phyloP scores from a whole-genome alignment of 1,140 invertebrate species.

The Araneus ventricosus region DNA sequence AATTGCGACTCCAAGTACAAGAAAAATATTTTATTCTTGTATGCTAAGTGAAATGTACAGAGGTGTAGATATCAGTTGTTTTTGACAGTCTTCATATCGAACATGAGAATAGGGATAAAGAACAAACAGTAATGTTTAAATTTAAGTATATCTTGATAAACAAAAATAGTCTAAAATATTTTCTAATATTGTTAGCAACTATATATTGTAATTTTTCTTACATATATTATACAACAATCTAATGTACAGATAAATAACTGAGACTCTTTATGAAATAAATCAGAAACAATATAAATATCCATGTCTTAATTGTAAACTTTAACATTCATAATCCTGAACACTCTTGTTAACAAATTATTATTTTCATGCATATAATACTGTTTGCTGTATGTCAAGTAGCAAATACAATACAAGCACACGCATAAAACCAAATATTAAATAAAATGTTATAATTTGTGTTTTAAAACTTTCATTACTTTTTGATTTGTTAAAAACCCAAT shows the following conservation, averaged over 20 bases:
- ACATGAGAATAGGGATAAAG: background rate
- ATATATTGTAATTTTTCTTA: background rate
- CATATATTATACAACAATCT: background rate
- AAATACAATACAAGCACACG: too few relatives aligned
- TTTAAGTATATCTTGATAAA: background rate
- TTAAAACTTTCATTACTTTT: too few relatives aligned
- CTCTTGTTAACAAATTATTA: background rate
- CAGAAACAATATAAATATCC: background rate
- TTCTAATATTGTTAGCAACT: background rate
- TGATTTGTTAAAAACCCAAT: background rate
- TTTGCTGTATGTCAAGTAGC: too few relatives aligned
- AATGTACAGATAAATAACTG: background rate
- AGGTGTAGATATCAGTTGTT: background rate
- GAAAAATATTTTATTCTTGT: conserved; percentile 27
- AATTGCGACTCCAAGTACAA: background rate
- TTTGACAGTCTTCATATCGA: background rate
- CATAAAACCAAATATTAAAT: too few relatives aligned
- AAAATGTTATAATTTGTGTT: too few relatives aligned
- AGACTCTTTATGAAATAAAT: background rate
- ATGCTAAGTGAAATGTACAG: conserved; percentile 9
- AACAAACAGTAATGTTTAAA: background rate
- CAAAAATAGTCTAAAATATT: conserved; percentile 3
- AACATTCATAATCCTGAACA: background rate
- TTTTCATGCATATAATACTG: background rate
- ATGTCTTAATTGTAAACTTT: background rate